Base-by-base conservation (phyloP, 92 coral and sea anemone genomes). In the Bergia sp. region DNA sequence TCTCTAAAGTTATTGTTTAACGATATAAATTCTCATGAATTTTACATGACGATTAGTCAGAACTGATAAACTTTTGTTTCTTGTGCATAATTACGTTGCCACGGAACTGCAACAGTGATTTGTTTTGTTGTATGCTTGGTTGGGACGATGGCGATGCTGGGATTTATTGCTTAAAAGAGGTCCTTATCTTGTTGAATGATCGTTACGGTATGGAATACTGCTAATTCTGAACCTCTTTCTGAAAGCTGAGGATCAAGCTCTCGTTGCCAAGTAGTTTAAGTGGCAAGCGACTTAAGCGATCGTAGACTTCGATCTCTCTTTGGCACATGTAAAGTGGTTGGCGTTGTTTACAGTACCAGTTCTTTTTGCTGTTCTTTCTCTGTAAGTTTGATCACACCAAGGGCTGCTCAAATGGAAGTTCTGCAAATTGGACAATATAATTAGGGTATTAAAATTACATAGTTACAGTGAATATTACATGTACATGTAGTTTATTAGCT, bases 61-160 rank as follows among this genome's bases (percentile, higher is more conserved):
- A 16, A 37, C 37, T 18, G 21, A 1, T 1, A 2, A 6, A 12
- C 78, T 16, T 73, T 75, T 75, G 79, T 40, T 89, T 50, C 77
- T 79, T 37, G 39, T 86, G 84, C 86, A 90, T 88, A 89, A 93
- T 80, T 85, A 57, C 86, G 93, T 93, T 91, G 95, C 95, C 90
- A 89, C 36, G 79, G 29, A 44, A 40, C 2, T 11, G 49, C 21
- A 13, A 23, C 21, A 76, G 79, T 76, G 49, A 2, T 76, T 76
- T 61, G 69, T 61, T 61, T 3, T 76, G 79, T 76, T 76, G 79
- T 76, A 50, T 16, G 79, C 41, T 76, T 76, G 3, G 79, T 76
- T 23, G 36, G 79, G 23, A 76, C 7, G 29, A 41, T 18, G 16
- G 58, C 16, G 49, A 44, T n/a, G 20, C 50, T 23, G 45, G 4